Conservation (phyloP, 1,140 invertebrate genomes). For the Drosophila saltans region DNA sequence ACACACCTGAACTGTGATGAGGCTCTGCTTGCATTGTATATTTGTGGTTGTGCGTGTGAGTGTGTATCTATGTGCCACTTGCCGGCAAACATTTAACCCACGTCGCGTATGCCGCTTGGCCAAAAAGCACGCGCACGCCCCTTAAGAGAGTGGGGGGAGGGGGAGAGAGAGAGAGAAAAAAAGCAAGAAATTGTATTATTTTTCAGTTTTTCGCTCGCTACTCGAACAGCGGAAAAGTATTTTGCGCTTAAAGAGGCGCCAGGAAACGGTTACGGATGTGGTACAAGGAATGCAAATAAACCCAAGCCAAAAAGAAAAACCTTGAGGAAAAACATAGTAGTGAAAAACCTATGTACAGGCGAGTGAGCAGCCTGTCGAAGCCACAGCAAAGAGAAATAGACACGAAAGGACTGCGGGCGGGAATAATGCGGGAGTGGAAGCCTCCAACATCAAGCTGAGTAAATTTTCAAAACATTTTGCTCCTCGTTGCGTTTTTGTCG, state of each 20-base stretch:
- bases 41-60: slow-evolving; percentile 44
- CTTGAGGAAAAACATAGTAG: slow-evolving; percentile 37
- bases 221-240: slow-evolving; percentile 65
- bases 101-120: slow-evolving; percentile 48
- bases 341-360: slow-evolving; percentile 13
- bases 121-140: slow-evolving; percentile 63
- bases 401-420: not conserved
- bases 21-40: slow-evolving; percentile 46
- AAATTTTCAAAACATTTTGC: slow-evolving; percentile 80
- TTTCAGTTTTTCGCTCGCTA: slow-evolving; percentile 52
- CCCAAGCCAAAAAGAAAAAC: slow-evolving; percentile 29
- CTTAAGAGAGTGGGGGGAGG: too few species aligned
- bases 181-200: slow-evolving; percentile 60
- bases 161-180: not conserved
- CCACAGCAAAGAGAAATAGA: slow-evolving; percentile 22
- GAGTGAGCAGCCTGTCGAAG: slow-evolving; percentile 39
- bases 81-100: slow-evolving; percentile 49
- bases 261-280: slow-evolving; percentile 72
- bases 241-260: slow-evolving; percentile 75
- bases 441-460: slow-evolving; percentile 56
- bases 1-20: slow-evolving; percentile 46
- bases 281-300: slow-evolving; percentile 76
- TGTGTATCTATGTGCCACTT: slow-evolving; percentile 2
- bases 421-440: not conserved
- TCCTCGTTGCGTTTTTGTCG: slow-evolving; percentile 79